A percentile compares a stretch with the other conserved stretches of the same genome.
phyloP scores from a whole-genome alignment of 1,140 invertebrate genomes.

The Habropoda laboriosa region DNA sequence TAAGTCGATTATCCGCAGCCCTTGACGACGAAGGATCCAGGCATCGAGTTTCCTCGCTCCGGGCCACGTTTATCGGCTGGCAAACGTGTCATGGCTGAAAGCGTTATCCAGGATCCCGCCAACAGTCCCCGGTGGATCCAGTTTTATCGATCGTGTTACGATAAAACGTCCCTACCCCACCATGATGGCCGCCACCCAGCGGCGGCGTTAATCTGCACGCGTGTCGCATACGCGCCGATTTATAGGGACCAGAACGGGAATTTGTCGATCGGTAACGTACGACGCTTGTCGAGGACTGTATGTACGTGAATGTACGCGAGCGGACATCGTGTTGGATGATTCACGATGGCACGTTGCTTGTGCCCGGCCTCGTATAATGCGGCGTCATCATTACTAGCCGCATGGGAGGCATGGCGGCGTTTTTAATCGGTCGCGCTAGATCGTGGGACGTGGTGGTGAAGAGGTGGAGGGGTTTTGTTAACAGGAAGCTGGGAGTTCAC shows the following conservation, averaged over 20 bases:
- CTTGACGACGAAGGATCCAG: conserved; percentile 62
- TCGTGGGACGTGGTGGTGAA: not conserved
- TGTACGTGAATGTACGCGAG: conserved; percentile 13
- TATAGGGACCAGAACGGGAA: conserved; percentile 40
- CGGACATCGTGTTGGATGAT: conserved; percentile 14
- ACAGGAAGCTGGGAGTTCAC: no score
- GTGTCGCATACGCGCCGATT: conserved; percentile 14
- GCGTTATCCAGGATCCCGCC: conserved; percentile 24
- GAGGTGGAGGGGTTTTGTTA: no score
- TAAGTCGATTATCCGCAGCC: conserved; percentile 72
- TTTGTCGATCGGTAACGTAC: conserved; percentile 54
- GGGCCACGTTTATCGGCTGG: conserved; percentile 51
- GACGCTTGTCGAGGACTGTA: conserved; percentile 1
- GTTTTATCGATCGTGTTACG: conserved; percentile 59
- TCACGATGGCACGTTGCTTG: conserved; percentile 24
- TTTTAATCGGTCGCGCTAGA: conserved; percentile 33
- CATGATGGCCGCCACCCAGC: no score
- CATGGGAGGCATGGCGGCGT: not conserved
- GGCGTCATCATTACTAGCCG: conserved; percentile 30
- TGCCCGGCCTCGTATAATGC: conserved; percentile 24
- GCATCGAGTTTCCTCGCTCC: conserved; percentile 64
- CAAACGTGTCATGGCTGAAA: conserved; percentile 40
- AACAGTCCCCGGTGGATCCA: conserved; percentile 29
- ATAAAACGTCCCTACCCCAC: no score
- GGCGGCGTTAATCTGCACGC: conserved; percentile 32